These are phyloP conservation scores for Leuctra nigra DNA, from an alignment of 2,888 invertebrate species.

Conservation along the genomic window DNA sequence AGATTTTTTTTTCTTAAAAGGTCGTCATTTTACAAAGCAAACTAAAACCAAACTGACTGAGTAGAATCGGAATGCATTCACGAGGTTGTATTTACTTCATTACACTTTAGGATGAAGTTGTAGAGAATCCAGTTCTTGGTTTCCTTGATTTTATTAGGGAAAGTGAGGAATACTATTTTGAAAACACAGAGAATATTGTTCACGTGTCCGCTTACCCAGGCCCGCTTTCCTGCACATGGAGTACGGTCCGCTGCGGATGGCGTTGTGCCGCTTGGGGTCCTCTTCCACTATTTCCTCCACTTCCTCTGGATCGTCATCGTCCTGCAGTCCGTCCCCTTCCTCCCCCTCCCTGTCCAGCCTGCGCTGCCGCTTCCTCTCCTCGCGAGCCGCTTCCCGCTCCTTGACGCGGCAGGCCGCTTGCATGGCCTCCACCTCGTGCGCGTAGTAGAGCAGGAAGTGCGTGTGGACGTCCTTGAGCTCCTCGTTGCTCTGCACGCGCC, in stretches of 20 bases:
- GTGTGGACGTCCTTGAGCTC: constrained; percentile 90
- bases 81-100: too few relatives aligned
- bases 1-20: too few relatives aligned
- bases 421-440: constrained; percentile 75
- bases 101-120: too few relatives aligned
- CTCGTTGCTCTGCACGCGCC: constrained; percentile 74
- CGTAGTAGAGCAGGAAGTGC: constrained; percentile 90
- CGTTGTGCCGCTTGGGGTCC: constrained; percentile 66
- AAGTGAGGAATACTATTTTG: too few relatives aligned
- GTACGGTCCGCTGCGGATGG: constrained; percentile 82
- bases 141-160: too few relatives aligned
- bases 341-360: constrained; percentile 38
- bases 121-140: too few relatives aligned
- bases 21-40: too few relatives aligned
- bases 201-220: constrained; percentile 60
- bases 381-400: constrained; percentile 54
- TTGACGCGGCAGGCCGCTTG: constrained; percentile 63
- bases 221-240: constrained; percentile 80
- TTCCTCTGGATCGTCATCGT: constrained; percentile 47
- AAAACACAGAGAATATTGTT: too few relatives aligned
- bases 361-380: constrained; percentile 40
- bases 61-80: too few relatives aligned
- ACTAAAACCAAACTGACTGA: too few relatives aligned
- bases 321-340: constrained; percentile 57
- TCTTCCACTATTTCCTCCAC: constrained; percentile 42